Evolutionary conservation across 2,888 invertebrate species (phyloP), one percentile per base, ranked within the genome.

Genomic region (Clanis bilineata): DNA sequence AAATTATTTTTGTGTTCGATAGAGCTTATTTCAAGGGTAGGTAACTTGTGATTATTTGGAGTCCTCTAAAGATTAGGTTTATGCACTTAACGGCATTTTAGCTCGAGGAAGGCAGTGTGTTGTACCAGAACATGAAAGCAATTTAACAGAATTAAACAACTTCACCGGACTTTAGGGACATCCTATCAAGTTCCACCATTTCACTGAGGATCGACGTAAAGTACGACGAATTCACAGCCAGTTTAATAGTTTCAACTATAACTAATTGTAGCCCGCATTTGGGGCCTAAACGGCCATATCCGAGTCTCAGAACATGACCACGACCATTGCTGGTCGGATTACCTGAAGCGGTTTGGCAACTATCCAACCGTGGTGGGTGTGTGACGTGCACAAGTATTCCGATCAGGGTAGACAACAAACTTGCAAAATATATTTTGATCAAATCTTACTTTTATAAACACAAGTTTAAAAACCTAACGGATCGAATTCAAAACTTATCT

Each of bases 321-420:
- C 59, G 56, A 38, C 10, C 41, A 41, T n/a, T 44, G n/a, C 22
- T 43, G 43, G 36, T 39, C 39, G 43, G 25, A 43, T 43, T 57
- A 43, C 56, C 28, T 57, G 43, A 32, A 25, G 56, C 43, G 78
- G 77, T 76, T 82, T 87, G 86, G 86, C 85, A 62, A 60, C 56
- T 61, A 62, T 73, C 82, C 81, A 81, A 71, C 36, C 63, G 63
- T 64, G 65, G 63, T n/a, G n/a, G n/a, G n/a, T n/a, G n/a, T n/a
- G n/a, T n/a, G n/a, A n/a, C n/a, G n/a, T n/a, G n/a, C n/a, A n/a
- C n/a, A n/a, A n/a, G n/a, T n/a, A n/a, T n/a, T n/a, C n/a, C n/a
- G n/a, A n/a, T n/a, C n/a, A n/a, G n/a, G n/a, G n/a, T n/a, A n/a
- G n/a, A n/a, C n/a, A n/a, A n/a, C n/a, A n/a, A n/a, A n/a, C n/a